These are phyloP conservation scores for Apogon hyalosoma DNA, from an alignment of 2,797 vertebrate species.

Conservation along the genomic window DNA sequence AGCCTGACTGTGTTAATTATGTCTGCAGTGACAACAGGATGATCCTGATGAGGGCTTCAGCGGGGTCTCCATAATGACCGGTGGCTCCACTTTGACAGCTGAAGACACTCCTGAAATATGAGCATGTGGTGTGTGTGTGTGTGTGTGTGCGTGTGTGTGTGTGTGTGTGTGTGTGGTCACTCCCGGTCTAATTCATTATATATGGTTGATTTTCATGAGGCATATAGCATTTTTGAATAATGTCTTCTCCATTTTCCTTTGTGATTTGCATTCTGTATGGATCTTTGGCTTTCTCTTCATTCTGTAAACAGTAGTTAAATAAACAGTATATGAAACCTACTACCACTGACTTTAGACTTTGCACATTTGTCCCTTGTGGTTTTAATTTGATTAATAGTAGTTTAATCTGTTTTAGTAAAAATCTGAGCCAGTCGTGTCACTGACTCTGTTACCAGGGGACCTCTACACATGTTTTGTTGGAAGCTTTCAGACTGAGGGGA, in stretches of 20 bases:
- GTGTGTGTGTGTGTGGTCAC: not conserved
- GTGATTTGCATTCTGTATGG: constrained; percentile 40
- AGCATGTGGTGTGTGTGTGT: constrained; percentile 20
- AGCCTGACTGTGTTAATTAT: constrained; percentile 70
- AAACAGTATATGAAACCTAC: not conserved
- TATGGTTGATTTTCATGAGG: constrained; percentile 37
- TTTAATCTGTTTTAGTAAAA: constrained; percentile 23
- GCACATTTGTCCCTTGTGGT: not conserved
- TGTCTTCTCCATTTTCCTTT: constrained; percentile 25
- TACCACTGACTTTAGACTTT: not conserved
- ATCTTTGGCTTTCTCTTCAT: constrained; percentile 26
- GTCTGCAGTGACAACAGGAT: constrained; percentile 59
- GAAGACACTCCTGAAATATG: constrained; percentile 34
- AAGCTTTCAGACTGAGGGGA: constrained; percentile 55
- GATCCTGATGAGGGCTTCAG: constrained; percentile 52
- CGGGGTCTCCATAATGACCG: constrained; percentile 56
- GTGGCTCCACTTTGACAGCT: constrained; percentile 18
- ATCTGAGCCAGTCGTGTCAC: constrained; percentile 6
- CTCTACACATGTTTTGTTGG: constrained; percentile 59
- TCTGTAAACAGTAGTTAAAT: no score
- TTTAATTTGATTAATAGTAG: constrained; percentile 32
- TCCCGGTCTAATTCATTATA: constrained; percentile 29
- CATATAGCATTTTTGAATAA: constrained; percentile 49
- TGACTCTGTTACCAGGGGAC: constrained; percentile 47
- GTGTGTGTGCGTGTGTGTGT: no score